Percentiles rank a stretch among this genome's conserved stretches.
phyloP scores from a whole-genome alignment of 1,140 invertebrate species.

The Sarcophaga peregrina region DNA sequence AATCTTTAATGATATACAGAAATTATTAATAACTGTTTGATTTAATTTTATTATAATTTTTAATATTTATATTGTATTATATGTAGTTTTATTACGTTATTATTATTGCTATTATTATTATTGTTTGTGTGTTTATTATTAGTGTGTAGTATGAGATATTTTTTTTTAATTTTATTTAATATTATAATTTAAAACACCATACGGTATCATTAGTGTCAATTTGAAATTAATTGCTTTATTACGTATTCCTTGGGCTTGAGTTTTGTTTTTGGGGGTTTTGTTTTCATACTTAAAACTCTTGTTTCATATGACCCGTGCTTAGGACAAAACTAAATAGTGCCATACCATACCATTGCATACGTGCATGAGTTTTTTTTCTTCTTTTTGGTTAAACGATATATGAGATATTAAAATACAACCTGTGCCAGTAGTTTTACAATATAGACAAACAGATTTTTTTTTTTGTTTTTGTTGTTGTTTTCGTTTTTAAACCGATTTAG shows the following conservation, averaged over 20 bases:
- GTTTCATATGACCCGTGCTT: constrained; percentile 31
- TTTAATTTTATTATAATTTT: no score
- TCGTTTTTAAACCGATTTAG: not conserved
- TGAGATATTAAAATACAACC: not conserved
- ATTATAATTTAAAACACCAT: constrained; percentile 31
- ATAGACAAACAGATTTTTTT: not conserved
- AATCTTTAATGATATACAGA: no score
- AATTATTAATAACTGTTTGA: no score
- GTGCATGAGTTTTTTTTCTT: no score
- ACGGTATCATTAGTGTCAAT: constrained; percentile 31
- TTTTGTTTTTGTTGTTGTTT: no score
- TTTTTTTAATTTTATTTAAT: not conserved
- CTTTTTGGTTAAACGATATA: no score
- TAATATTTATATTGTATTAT: no score
- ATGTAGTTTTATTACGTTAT: no score
- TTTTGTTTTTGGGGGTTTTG: not conserved
- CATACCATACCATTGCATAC: not conserved
- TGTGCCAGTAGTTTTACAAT: constrained; percentile 20
- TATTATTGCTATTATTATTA: not conserved
- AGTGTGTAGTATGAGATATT: not conserved
- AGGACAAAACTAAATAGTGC: not conserved
- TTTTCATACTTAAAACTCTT: not conserved
- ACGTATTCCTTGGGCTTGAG: no score
- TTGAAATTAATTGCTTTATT: constrained; percentile 27
- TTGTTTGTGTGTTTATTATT: constrained; percentile 13